These are phyloP conservation scores for Macroteleia sp. DNA, from an alignment of 2,888 invertebrate genomes.

Conservation along the genomic window DNA sequence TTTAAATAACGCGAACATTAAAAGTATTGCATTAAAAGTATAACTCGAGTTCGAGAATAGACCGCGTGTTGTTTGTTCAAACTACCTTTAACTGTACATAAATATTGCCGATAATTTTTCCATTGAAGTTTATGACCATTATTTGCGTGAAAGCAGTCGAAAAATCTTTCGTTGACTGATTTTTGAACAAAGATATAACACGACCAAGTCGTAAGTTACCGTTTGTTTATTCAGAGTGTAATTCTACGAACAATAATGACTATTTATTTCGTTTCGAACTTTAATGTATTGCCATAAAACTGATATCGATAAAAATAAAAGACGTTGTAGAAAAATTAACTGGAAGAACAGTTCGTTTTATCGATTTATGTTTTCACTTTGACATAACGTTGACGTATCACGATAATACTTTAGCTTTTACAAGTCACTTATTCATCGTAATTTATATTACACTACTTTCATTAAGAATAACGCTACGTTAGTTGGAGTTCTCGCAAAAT, in stretches of 20 bases:
- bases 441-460: slow-evolving; percentile 44
- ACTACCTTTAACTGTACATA: no score
- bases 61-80: not conserved
- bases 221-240: slow-evolving; percentile 7
- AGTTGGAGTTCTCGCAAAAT: not conserved
- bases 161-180: slow-evolving; percentile 1
- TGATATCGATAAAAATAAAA: slow-evolving; percentile 60
- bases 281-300: slow-evolving; percentile 45
- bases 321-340: slow-evolving; percentile 53
- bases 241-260: slow-evolving; percentile 35
- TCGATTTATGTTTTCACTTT: slow-evolving; percentile 60
- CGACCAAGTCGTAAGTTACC: not conserved
- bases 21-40: slow-evolving; percentile 32
- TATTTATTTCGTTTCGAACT: slow-evolving; percentile 32
- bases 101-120: no score
- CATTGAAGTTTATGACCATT: not conserved
- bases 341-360: slow-evolving; percentile 48
- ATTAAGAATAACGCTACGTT: slow-evolving; percentile 37
- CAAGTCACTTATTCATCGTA: slow-evolving; percentile 36
- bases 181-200: slow-evolving; percentile 13
- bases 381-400: slow-evolving; percentile 63
- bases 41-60: slow-evolving; percentile 18
- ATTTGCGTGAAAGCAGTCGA: not conserved
- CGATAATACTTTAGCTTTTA: slow-evolving; percentile 51
- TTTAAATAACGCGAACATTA: not conserved